These are phyloP conservation scores for Ardeotis arabs DNA, from an alignment of 2,113 vertebrate species.

Conservation along the genomic window DNA sequence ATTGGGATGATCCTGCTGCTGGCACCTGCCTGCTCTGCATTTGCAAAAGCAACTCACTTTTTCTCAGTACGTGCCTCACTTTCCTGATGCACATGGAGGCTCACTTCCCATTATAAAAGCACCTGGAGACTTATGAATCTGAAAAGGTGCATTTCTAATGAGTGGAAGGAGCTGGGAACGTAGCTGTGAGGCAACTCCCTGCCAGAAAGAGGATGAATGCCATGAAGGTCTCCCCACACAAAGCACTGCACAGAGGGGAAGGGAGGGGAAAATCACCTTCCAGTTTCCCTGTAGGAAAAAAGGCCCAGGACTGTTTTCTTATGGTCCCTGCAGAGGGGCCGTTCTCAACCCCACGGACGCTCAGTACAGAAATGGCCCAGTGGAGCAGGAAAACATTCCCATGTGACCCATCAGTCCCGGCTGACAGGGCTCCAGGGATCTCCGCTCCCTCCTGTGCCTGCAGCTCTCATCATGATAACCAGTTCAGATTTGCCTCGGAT, in stretches of 20 bases:
- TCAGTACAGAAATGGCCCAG: background rate
- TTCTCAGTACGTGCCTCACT: background rate
- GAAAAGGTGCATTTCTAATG: background rate
- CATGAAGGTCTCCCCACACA: background rate
- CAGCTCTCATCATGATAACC: background rate
- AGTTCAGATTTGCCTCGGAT: background rate
- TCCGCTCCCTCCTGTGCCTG: background rate
- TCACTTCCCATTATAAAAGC: background rate
- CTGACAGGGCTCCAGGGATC: background rate
- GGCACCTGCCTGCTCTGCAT: background rate
- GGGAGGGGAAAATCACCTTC: background rate
- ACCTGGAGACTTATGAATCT: background rate
- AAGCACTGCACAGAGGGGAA: background rate
- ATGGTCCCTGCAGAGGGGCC: background rate
- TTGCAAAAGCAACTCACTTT: background rate
- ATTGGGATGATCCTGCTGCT: background rate
- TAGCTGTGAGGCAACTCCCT: background rate
- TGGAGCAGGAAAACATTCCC: background rate
- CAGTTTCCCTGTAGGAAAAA: background rate
- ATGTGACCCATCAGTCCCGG: background rate
- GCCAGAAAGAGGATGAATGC: background rate
- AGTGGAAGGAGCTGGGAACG: background rate
- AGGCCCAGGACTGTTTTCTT: background rate
- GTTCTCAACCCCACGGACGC: fast-evolving
- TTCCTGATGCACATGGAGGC: background rate